Base-by-base conservation (phyloP, 1,140 invertebrate genomes). In the Penaeus indicus region DNA sequence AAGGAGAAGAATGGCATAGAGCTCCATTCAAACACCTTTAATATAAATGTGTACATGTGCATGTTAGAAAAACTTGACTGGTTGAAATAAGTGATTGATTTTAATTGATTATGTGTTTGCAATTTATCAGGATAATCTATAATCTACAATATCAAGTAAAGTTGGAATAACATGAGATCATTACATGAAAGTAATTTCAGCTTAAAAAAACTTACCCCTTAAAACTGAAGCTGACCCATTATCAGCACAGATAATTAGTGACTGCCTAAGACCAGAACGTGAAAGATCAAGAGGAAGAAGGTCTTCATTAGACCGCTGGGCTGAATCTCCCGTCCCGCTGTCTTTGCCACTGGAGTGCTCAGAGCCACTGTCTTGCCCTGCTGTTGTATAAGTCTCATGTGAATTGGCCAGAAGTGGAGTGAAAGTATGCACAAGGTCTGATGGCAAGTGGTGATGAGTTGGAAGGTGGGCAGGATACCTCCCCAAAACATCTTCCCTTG, bases 321-420 rank as follows among this genome's bases (percentile, higher is more conserved):
- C 95, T 38, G 95, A 95, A 91, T 95, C 95, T 64, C 95, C 95
- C 63, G 94, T 95, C 21, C 94, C 94, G 90, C 94, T 95, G 84
- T 95, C 94, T 92, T 95, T 95, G 27, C 94, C 93, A 82, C 91
- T 91, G 22, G 93, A 93, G 91, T 93, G 92, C 86, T 93, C 93
- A 11, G 93, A 93, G 89, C 93, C 92, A 82, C 91, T 93, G 92
- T 93, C 92, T 67, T 91, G 90, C 88, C 91, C 88, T 27, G 80
- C 77, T 7, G n/a, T 86, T 62, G 84, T 60, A 32, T 86, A 75
- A 25, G 77, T 27, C 11, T 83, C 80, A 22, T 78, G 85, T 13
- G 85, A 62, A 22, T 62, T 69, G 1, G 64, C 79, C 22, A 83
- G 38, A 22, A 72, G 64, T 72, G 86, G 86, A 27, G 67, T 88